Percentiles rank a stretch among this genome's conserved stretches.
Evolutionary conservation across 2,888 invertebrate species (phyloP).

Genomic region (Criorhina ranunculi): DNA sequence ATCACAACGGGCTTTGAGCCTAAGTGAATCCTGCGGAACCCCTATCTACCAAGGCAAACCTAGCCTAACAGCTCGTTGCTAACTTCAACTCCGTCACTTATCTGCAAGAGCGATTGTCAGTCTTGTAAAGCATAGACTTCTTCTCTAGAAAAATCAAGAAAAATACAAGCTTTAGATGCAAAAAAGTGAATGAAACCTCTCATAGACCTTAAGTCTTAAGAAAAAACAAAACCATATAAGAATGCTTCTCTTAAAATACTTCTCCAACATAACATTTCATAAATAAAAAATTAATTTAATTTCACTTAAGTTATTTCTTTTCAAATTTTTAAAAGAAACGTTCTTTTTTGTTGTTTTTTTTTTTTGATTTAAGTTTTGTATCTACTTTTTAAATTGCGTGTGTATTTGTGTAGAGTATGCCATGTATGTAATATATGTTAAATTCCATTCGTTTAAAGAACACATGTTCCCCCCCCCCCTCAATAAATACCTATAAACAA

Average conservation of each 20-base stretch:
- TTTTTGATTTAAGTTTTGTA: slow-evolving; percentile 35
- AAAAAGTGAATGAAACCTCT: too few species aligned
- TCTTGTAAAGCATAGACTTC: too few species aligned
- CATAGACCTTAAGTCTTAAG: too few species aligned
- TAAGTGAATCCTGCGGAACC: too few species aligned
- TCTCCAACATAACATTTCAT: slow-evolving; percentile 32
- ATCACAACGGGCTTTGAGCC: too few species aligned
- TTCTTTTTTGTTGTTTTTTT: slow-evolving; percentile 13
- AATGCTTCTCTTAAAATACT: slow-evolving; percentile 1
- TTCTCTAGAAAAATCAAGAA: too few species aligned
- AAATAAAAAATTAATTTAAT: slow-evolving; percentile 16
- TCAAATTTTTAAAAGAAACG: not conserved
- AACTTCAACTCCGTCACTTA: too few species aligned
- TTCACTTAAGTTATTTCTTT: slow-evolving; percentile 12
- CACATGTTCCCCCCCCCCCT: slow-evolving; percentile 23
- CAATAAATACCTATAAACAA: slow-evolving; percentile 14
- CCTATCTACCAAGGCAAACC: too few species aligned
- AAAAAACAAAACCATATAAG: not conserved
- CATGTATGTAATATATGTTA: slow-evolving; percentile 62
- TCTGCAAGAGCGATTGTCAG: too few species aligned
- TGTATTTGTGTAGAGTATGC: slow-evolving; percentile 76
- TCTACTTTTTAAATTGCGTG: slow-evolving; percentile 61
- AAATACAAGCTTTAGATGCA: too few species aligned
- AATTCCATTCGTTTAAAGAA: slow-evolving; percentile 56
- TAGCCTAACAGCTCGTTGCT: too few species aligned